These are phyloP conservation scores for Dascyllus trimaculatus DNA, from an alignment of 2,113 vertebrate species.

Conservation along the genomic window DNA sequence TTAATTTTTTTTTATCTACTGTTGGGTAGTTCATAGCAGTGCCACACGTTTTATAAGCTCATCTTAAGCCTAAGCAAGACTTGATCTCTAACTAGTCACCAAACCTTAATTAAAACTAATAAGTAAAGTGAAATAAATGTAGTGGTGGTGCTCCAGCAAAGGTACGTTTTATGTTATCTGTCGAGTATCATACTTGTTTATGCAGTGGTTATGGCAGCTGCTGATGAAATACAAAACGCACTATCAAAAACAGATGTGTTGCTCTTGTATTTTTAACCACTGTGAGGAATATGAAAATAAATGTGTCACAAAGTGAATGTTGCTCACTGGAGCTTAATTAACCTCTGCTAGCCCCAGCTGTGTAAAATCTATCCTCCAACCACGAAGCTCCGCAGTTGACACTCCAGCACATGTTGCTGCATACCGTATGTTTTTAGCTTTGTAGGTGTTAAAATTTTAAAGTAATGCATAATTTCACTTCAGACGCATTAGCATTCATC, in stretches of 20 bases:
- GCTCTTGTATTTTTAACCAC: conserved; percentile 36
- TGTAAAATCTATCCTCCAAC: conserved; percentile 36
- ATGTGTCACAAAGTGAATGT: conserved; percentile 23
- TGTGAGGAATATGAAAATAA: conserved; percentile 43
- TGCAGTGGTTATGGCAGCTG: background rate
- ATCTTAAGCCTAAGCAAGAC: no score
- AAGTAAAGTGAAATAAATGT: no score
- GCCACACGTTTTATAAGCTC: no score
- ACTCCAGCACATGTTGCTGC: conserved; percentile 50
- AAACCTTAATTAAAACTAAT: no score
- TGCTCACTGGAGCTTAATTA: conserved; percentile 63
- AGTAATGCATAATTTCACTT: conserved; percentile 52
- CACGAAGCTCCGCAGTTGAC: conserved; percentile 30
- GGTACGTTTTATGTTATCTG: background rate
- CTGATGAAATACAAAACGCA: conserved; percentile 30
- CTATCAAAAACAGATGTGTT: conserved; percentile 18
- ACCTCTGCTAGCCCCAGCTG: conserved; percentile 50
- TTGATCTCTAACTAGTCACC: no score
- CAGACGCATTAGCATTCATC: conserved; percentile 49
- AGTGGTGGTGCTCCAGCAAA: no score
- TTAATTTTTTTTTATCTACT: no score
- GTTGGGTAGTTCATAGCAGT: no score
- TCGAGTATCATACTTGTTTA: conserved; percentile 4
- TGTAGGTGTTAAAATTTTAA: conserved; percentile 52
- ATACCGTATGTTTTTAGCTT: conserved; percentile 43